These are phyloP conservation scores for Syngnathus scovelli DNA, from an alignment of 2,113 vertebrate species.

Conservation along the genomic window DNA sequence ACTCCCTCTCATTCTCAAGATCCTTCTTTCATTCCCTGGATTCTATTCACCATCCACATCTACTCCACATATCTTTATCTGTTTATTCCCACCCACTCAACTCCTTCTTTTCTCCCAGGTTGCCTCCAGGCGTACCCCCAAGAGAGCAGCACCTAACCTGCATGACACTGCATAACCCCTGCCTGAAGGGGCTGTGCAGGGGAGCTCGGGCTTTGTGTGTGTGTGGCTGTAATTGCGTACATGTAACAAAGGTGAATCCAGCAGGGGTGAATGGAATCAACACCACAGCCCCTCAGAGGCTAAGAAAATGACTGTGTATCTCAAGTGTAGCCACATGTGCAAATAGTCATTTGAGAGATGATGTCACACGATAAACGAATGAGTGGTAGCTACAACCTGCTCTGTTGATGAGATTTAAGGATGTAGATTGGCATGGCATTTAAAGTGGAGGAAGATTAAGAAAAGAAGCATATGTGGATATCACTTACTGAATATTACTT, in stretches of 20 bases:
- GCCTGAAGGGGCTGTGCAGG: slow-evolving; percentile 48
- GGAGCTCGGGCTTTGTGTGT: slow-evolving; percentile 28
- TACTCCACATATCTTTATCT: slow-evolving; percentile 40
- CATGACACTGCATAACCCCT: slow-evolving; percentile 58
- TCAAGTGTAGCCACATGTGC: slow-evolving; percentile 36
- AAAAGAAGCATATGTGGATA: slow-evolving; percentile 24
- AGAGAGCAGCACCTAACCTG: slow-evolving; percentile 51
- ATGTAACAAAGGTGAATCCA: slow-evolving; percentile 44
- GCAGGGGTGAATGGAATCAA: slow-evolving; percentile 48
- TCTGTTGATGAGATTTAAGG: slow-evolving; percentile 27
- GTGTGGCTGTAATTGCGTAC: slow-evolving; percentile 13
- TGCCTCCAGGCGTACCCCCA: slow-evolving; percentile 49
- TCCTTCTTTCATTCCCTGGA: slow-evolving; percentile 47
- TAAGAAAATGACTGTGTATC: slow-evolving; percentile 48
- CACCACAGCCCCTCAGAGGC: slow-evolving; percentile 48
- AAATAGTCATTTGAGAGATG: slow-evolving; percentile 13
- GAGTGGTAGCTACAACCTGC: slow-evolving; percentile 29
- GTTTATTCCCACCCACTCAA: slow-evolving; percentile 29
- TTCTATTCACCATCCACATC: slow-evolving; percentile 56
- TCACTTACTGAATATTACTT: neutral
- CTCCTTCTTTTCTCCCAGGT: slow-evolving; percentile 50
- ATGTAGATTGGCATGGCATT: slow-evolving; percentile 18
- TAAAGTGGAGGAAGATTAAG: slow-evolving; percentile 8
- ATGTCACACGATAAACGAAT: slow-evolving; percentile 28
- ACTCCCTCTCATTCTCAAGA: slow-evolving; percentile 61